Evolutionary conservation across 2,113 vertebrate species (phyloP), one percentile per base, ranked within the genome.

Genomic region (Salvator merianae): DNA sequence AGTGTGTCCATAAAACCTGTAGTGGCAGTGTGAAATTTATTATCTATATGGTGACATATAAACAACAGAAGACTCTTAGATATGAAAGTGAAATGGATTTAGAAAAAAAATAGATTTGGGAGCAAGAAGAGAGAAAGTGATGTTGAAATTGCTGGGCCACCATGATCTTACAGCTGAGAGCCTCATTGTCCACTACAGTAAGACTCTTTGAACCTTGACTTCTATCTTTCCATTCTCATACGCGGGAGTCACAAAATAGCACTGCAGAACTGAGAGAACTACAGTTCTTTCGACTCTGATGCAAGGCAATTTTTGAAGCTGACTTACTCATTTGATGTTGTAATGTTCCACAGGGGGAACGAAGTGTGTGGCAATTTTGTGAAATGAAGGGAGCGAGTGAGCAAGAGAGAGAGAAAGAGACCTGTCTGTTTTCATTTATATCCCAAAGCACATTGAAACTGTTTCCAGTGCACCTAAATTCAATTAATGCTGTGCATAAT

Each of bases 281-380:
- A 84, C 28, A 80, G 20, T 2, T 87, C 26, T 78, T 86, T 91
- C 82, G 62, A 32, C 69, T 86, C 86, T 90, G 85, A 90, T 86
- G 28, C 88, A 88, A 92, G 88, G 87, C 69, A 90, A 86, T 62
- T 32, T 91, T 89, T 90, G 85, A 93, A 93, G 81, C 50, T 47
- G 88, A 55, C 38, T 26, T 70, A 69, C 24, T 10, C 85, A 83
- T 88, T 90, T 77, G 77, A 81, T 43, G 77, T 18, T 63, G 36
- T 36, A 10, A n/a, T 84, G 30, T 55, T 91, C 77, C 80, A 73
- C 72, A 84, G 26, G 32, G 13, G 8, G 70, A 40, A 38, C 20
- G 82, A 86, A 88, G 65, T 84, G 24, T 28, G 16, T 65, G 86
- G 63, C 7, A 88, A 73, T 85, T 88, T 87, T 84, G 20, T 84